Conservation (phyloP, 2,888 invertebrate genomes). For the Ectemnius cavifrons region DNA sequence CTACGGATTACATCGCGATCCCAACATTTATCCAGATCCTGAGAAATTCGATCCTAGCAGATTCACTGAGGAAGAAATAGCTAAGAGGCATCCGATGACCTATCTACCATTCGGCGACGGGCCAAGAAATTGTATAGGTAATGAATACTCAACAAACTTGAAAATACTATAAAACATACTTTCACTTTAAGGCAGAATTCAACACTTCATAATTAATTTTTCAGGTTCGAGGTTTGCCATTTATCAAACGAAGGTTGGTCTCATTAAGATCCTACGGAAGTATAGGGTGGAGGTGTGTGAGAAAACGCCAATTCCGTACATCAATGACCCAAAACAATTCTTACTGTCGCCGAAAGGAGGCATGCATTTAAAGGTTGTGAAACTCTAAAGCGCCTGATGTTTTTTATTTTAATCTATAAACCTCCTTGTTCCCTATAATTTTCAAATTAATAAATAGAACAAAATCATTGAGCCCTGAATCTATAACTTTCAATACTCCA, state of each 20-base stretch:
- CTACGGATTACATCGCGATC: conserved; percentile 60
- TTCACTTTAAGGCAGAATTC: neutral
- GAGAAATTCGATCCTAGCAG: conserved; percentile 68
- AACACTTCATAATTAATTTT: neutral
- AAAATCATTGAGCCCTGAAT: too few species aligned
- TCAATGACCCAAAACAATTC: conserved; percentile 58
- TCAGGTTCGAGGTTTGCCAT: conserved; percentile 67
- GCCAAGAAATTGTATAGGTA: conserved; percentile 73
- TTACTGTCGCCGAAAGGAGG: conserved; percentile 68
- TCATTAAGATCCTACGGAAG: conserved; percentile 71
- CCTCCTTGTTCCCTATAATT: neutral
- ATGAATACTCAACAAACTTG: neutral
- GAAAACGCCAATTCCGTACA: conserved; percentile 68
- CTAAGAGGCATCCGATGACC: conserved; percentile 61
- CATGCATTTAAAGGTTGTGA: conserved; percentile 67
- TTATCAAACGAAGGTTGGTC: conserved; percentile 74
- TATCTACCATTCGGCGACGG: conserved; percentile 71
- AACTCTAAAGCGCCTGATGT: conserved; percentile 25
- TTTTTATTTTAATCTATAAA: neutral
- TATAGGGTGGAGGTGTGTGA: conserved; percentile 71
- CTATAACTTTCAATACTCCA: too few species aligned
- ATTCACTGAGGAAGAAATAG: conserved; percentile 59
- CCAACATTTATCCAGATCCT: conserved; percentile 64
- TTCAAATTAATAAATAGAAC: neutral
- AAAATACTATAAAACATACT: neutral